Percentiles rank a stretch among this genome's conserved stretches.
Evolutionary conservation across 2,888 invertebrate species (phyloP).

Genomic region (Orthosia gracilis): DNA sequence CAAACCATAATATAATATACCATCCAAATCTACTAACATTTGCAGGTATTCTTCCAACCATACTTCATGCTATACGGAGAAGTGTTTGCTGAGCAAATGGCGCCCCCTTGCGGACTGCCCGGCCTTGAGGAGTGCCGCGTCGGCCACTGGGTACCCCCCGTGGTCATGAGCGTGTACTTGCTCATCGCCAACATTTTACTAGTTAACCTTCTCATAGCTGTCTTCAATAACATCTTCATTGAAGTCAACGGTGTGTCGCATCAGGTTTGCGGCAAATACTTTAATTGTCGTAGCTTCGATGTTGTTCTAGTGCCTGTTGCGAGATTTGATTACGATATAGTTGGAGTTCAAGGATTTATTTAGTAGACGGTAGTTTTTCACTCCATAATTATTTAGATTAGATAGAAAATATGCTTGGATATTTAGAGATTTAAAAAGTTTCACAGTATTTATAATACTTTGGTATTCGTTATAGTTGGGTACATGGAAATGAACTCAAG

Average conservation of each 20-base stretch:
- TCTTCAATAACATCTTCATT: slow-evolving; percentile 99
- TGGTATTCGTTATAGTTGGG: not conserved
- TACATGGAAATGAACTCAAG: not conserved
- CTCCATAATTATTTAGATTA: slow-evolving; percentile 19
- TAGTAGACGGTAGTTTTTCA: slow-evolving; percentile 49
- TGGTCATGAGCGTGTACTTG: slow-evolving; percentile 98
- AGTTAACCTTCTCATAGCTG: slow-evolving; percentile 99
- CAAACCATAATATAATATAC: slow-evolving; percentile 32
- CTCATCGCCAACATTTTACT: slow-evolving; percentile 99
- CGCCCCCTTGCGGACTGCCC: slow-evolving; percentile 96
- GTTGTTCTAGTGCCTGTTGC: slow-evolving; percentile 85
- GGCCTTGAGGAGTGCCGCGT: slow-evolving; percentile 94
- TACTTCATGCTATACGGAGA: slow-evolving; percentile 99
- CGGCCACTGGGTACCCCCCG: slow-evolving; percentile 98
- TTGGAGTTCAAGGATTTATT: slow-evolving; percentile 52
- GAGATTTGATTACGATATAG: slow-evolving; percentile 83
- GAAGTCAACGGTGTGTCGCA: slow-evolving; percentile 99
- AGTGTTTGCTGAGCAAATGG: slow-evolving; percentile 99
- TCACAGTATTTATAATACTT: not conserved
- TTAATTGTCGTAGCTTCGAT: slow-evolving; percentile 76
- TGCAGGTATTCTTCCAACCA: slow-evolving; percentile 98
- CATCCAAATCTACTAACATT: slow-evolving; percentile 80
- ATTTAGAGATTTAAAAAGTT: slow-evolving; percentile 1
- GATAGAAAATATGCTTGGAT: slow-evolving; percentile 25
- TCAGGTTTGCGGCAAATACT: slow-evolving; percentile 93